Evolutionary conservation across 2,113 vertebrate species (phyloP).

Genomic region (Zosterops pallidus): DNA sequence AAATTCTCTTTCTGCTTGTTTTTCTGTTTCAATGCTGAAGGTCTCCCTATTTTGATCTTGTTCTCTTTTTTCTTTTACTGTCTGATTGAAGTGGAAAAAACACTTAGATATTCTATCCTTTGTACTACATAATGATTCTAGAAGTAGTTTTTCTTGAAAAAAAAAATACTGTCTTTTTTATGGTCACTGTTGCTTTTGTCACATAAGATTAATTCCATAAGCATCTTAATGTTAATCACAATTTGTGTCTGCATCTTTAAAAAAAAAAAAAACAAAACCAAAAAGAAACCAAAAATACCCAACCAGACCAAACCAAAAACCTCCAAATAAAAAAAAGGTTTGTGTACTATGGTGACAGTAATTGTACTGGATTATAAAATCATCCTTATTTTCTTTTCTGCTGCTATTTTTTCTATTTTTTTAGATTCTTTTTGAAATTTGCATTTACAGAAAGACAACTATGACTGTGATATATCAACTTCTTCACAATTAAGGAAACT

Average conservation of each 20-base stretch:
- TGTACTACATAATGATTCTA: not conserved
- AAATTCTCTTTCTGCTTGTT: not conserved
- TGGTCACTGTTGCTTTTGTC: not conserved
- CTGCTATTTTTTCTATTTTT: not conserved
- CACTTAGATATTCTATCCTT: not conserved
- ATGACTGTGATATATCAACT: not conserved
- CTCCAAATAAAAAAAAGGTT: not conserved
- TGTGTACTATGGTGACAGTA: not conserved
- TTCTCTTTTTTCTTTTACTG: not conserved
- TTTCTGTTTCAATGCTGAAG: not conserved
- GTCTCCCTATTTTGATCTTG: not conserved
- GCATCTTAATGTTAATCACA: not conserved
- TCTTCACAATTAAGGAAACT: not conserved
- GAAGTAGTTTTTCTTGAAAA: not conserved
- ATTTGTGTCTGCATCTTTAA: not conserved
- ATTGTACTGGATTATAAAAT: not conserved
- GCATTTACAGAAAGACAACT: not conserved
- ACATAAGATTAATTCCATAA: not conserved
- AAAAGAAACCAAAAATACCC: not conserved
- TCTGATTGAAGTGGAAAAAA: not conserved
- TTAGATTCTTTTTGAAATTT: not conserved
- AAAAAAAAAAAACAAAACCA: not conserved
- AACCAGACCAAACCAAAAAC: not conserved
- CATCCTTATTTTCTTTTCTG: not conserved
- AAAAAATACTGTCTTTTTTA: not conserved